These are phyloP conservation scores for Dyspetes luteomarginatus DNA, from an alignment of 2,888 invertebrate genomes.

Conservation along the genomic window DNA sequence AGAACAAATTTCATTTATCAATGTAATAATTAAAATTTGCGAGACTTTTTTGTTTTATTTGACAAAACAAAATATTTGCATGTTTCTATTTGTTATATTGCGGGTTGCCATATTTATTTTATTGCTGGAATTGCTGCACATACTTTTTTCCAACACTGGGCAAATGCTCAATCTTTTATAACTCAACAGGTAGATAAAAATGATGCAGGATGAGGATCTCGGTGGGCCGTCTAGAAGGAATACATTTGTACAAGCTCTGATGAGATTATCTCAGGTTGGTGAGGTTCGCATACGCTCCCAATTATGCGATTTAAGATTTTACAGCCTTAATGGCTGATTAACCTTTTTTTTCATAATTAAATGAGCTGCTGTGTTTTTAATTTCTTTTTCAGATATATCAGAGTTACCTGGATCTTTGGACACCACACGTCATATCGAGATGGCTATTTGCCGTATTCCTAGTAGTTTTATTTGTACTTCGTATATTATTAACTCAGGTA, in stretches of 20 bases:
- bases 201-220: constrained; percentile 90
- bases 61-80: too few species aligned
- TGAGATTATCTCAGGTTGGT: constrained; percentile 87
- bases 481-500: constrained; percentile 93
- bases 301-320: too few species aligned
- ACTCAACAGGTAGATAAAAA: constrained; percentile 78
- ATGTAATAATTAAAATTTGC: too few species aligned
- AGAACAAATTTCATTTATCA: too few species aligned
- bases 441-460: constrained; percentile 91
- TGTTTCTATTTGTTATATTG: too few species aligned
- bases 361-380: constrained; percentile 28
- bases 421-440: constrained; percentile 91
- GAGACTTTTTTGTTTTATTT: too few species aligned
- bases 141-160: not conserved
- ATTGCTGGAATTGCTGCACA: too few species aligned
- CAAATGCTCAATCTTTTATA: not conserved
- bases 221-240: constrained; percentile 86
- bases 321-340: constrained; percentile 9
- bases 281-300: constrained; percentile 54
- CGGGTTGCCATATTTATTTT: too few species aligned
- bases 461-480: constrained; percentile 89
- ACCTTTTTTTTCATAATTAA: not conserved
- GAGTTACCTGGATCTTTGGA: constrained; percentile 93
- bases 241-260: constrained; percentile 88
- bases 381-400: constrained; percentile 88